Conservation (phyloP, 2,888 invertebrate species). For the Macrosoma leucophasiata region DNA sequence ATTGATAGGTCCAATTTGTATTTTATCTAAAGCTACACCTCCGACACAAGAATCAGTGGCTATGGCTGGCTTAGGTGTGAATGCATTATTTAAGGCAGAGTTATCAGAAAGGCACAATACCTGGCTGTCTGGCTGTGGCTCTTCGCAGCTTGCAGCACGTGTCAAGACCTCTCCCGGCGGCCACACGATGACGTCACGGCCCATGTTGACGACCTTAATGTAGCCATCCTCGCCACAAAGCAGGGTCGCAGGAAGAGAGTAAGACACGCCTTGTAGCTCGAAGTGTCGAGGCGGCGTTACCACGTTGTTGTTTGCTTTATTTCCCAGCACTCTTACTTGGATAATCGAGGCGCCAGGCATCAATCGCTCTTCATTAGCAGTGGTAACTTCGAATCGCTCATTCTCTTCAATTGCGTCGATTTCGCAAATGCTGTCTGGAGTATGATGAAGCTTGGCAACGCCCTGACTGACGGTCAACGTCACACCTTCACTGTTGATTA, state of each 20-base stretch:
- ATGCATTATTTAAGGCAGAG: constrained; percentile 6
- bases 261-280: constrained; percentile 23
- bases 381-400: constrained; percentile 15
- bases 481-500: constrained; percentile 23
- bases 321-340: constrained; percentile 18
- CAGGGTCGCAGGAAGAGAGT: constrained; percentile 27
- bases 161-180: constrained; percentile 8
- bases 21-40: constrained; percentile 11
- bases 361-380: constrained; percentile 16
- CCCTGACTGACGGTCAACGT: constrained; percentile 14
- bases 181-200: constrained; percentile 15
- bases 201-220: constrained; percentile 27
- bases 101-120: constrained; percentile 7
- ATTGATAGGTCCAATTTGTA: constrained; percentile 14
- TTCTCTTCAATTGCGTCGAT: constrained; percentile 12
- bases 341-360: constrained; percentile 24
- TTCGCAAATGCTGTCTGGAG: background rate
- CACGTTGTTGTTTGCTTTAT: constrained; percentile 16
- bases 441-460: constrained; percentile 6
- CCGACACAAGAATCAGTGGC: too few relatives aligned
- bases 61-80: too few relatives aligned
- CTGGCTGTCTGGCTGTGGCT: constrained; percentile 6
- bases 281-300: constrained; percentile 22
- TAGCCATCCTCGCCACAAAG: constrained; percentile 24
- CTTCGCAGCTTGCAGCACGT: constrained; percentile 18